Evolutionary conservation across 2,113 vertebrate species (phyloP), one percentile per base, ranked within the genome.

Genomic region (Melanerpes formicivorus): DNA sequence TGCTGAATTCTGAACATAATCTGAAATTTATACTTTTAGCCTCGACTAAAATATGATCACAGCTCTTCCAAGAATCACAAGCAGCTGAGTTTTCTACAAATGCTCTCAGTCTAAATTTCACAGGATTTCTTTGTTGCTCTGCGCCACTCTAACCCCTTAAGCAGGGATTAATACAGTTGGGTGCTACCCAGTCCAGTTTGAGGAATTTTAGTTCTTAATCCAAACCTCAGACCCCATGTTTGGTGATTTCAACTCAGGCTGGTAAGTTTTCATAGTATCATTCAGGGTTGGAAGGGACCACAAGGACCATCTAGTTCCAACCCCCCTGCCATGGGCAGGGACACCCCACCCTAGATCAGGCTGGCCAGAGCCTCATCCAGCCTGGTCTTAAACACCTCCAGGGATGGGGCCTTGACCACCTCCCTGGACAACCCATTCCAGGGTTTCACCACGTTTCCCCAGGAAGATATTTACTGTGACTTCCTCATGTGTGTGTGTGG

Each of bases 31-130:
- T 65, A 70, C 66, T 87, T 91, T 86, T 55, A 90, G 18, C 23
- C 74, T 78, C 44, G 27, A 10, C 18, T 94, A 60, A 94, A 96
- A 87, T 92, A 84, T 19, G 23, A 92, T 65, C 62, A 64, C 54
- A n/a, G 4, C 78, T 90, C 70, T 91, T 92, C 56, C 79, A 94
- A 91, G 89, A 94, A 88, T 88, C 75, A 59, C 63, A 88, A 48
- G 67, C 46, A 83, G 54, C 66, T 90, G 60, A 77, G 44, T 94
- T 92, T 95, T 87, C 77, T 83, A 11, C 89, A 89, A 92, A 87
- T 80, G 62, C 54, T 77, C 48, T 90, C 66, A 89, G 48, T 87
- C 60, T 86, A 34, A 60, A 89, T 70, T 90, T 72, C 21, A 58
- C 12, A 7, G 32, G 13, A 2, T 42, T 91, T 83, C 37, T 60